Conservation (phyloP, 2,888 invertebrate species). For the Scaptomyza polygonia region DNA sequence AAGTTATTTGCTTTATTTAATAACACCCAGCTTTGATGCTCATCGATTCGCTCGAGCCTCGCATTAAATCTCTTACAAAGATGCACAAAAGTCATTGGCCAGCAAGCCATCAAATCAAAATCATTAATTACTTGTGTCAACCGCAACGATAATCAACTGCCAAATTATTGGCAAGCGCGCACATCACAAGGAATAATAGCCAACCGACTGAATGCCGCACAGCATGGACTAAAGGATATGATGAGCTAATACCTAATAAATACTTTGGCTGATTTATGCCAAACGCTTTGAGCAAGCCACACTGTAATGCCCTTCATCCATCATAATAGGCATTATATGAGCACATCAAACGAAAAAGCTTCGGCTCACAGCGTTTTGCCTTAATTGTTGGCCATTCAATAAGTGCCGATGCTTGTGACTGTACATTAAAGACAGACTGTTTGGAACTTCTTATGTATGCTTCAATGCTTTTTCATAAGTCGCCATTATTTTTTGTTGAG, state of each 20-base stretch:
- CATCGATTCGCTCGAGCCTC: not conserved
- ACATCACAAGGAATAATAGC: not conserved
- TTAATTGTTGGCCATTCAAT: conserved; percentile 26
- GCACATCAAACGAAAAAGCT: conserved; percentile 34
- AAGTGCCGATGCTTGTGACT: conserved; percentile 19
- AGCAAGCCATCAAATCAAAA: conserved; percentile 44
- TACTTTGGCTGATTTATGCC: conserved; percentile 47
- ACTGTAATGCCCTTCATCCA: conserved; percentile 16
- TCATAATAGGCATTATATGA: conserved; percentile 37
- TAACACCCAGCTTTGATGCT: no score
- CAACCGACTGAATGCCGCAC: not conserved
- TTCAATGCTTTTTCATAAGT: not conserved
- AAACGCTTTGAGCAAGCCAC: not conserved
- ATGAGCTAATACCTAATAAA: conserved; percentile 43
- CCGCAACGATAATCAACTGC: conserved; percentile 44
- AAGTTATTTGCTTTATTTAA: no score
- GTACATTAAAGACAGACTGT: conserved; percentile 1
- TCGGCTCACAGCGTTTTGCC: not conserved
- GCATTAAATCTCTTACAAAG: not conserved
- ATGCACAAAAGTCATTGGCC: not conserved
- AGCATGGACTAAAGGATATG: conserved; percentile 19
- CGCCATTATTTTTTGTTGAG: no score
- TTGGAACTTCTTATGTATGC: not conserved
- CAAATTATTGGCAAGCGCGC: conserved; percentile 44
- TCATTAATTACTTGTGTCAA: conserved; percentile 56